phyloP scores from a whole-genome alignment of 2,113 vertebrate genomes.

The Taurulus bubalis region DNA sequence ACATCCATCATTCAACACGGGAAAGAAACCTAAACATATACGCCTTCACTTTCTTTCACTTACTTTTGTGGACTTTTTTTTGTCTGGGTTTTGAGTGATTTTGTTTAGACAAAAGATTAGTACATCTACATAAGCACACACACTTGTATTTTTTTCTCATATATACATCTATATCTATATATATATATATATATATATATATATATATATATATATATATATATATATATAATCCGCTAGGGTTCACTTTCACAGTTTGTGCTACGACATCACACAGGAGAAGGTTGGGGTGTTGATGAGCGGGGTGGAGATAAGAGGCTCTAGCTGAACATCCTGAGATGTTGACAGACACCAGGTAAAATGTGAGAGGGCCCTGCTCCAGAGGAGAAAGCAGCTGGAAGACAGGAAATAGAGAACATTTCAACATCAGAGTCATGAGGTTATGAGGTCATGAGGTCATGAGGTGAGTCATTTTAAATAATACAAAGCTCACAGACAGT shows the following conservation, averaged over 20 bases:
- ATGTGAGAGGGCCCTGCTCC: conserved; percentile 64
- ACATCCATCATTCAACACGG: conserved; percentile 91
- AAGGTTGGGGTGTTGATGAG: conserved; percentile 77
- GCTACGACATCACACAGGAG: conserved; percentile 92
- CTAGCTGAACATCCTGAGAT: conserved; percentile 83
- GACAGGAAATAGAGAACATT: conserved; percentile 33
- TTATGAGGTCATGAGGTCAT: neutral
- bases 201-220: conserved; percentile 39
- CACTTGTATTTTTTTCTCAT: conserved; percentile 65
- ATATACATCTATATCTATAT: conserved; percentile 49
- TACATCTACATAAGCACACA: conserved; percentile 94
- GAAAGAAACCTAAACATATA: conserved; percentile 87
- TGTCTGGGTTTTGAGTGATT: conserved; percentile 73
- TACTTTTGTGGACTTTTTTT: conserved; percentile 62
- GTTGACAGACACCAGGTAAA: conserved; percentile 86
- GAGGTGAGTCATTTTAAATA: neutral
- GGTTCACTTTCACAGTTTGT: conserved; percentile 96
- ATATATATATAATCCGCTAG: conserved; percentile 82
- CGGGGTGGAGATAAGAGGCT: conserved; percentile 79
- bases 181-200: conserved; percentile 49
- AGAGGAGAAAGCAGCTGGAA: conserved; percentile 67
- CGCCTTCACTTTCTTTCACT: conserved; percentile 61
- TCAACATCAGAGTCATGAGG: neutral
- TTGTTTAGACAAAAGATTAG: conserved; percentile 88
- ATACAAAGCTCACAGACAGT: neutral